Evolutionary conservation across 2,113 vertebrate species (phyloP).

Genomic region (Pteronura brasiliensis): DNA sequence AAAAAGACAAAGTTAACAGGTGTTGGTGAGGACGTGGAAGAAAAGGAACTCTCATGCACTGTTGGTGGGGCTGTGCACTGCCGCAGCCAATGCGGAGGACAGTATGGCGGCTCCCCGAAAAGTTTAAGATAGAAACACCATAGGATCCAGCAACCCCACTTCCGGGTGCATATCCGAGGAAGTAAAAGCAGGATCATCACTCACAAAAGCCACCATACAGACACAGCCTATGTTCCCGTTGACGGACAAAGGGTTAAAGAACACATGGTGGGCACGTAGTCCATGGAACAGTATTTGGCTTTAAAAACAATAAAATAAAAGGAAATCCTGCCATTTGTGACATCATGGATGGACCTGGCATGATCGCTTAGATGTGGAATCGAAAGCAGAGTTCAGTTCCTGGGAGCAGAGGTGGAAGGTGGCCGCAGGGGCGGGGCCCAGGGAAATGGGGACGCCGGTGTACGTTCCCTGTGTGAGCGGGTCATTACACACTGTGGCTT

Average conservation of each 20-base stretch:
- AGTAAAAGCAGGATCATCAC: too few species aligned
- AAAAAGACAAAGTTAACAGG: background rate
- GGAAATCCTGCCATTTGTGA: background rate
- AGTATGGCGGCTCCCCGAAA: background rate
- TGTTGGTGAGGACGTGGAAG: background rate
- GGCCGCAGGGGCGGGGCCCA: fast-evolving
- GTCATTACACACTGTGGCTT: too few species aligned
- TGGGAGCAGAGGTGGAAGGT: background rate
- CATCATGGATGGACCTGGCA: background rate
- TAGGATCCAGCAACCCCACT: too few species aligned
- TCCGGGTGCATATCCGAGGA: too few species aligned
- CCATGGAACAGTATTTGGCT: background rate
- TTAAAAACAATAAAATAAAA: background rate
- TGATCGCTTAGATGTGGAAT: background rate
- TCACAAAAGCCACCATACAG: too few species aligned
- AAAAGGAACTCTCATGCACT: background rate
- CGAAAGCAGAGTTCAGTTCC: background rate
- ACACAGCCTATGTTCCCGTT: background rate
- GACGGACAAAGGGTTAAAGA: background rate
- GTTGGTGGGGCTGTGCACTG: background rate
- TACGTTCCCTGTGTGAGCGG: too few species aligned
- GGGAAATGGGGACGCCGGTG: background rate
- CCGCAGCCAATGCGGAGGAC: background rate
- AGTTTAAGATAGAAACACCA: background rate
- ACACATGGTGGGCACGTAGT: background rate